A percentile compares a stretch with the other conserved stretches of the same genome.
Evolutionary conservation across 2,113 vertebrate species (phyloP).

Genomic region (Engystomops pustulosus): DNA sequence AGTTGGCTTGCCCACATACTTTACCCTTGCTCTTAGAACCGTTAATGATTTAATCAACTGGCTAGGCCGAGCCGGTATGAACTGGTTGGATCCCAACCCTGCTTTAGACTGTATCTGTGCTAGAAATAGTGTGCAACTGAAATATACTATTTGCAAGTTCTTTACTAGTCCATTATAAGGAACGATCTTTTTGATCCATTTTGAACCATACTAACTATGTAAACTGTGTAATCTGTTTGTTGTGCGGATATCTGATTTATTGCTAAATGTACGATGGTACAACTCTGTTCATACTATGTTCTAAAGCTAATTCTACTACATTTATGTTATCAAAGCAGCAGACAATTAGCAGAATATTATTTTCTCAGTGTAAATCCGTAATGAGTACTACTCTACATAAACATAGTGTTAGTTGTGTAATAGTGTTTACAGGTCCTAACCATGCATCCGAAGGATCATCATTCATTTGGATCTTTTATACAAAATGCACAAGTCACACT

Average conservation of each 20-base stretch:
- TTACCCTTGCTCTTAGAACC: too few relatives aligned
- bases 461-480: constrained; percentile 30
- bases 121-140: too few relatives aligned
- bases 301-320: not conserved
- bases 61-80: too few relatives aligned
- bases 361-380: not conserved
- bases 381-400: not conserved
- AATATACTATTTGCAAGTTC: not conserved
- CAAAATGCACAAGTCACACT: not conserved
- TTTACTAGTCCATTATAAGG: not conserved
- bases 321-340: not conserved
- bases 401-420: constrained; percentile 10
- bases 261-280: too few relatives aligned
- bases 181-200: not conserved
- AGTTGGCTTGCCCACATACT: too few relatives aligned
- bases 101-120: not conserved
- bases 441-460: constrained; percentile 6
- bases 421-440: not conserved
- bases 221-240: too few relatives aligned
- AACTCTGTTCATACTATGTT: too few relatives aligned
- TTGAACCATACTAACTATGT: too few relatives aligned
- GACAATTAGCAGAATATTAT: too few relatives aligned
- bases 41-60: too few relatives aligned
- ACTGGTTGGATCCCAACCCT: too few relatives aligned
- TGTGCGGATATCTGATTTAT: not conserved